These are phyloP conservation scores for Protosalanx chinensis DNA, from an alignment of 2,797 vertebrate genomes.

Conservation along the genomic window DNA sequence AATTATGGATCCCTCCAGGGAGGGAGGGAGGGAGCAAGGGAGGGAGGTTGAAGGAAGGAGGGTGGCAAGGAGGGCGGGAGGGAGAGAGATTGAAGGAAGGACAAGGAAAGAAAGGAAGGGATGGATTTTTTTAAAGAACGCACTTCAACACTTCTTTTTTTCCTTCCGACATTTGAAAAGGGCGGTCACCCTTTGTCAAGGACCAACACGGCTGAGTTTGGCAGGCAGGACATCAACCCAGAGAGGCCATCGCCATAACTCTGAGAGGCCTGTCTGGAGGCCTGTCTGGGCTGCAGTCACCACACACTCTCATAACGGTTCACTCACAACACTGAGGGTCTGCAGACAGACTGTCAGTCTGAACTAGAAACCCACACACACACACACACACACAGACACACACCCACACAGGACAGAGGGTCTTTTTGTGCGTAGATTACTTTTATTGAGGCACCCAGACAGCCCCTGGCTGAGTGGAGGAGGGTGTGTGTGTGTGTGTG, in stretches of 20 bases:
- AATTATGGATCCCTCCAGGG: neutral
- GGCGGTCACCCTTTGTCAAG: neutral
- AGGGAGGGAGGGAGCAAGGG: neutral
- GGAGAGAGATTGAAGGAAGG: neutral
- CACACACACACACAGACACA: neutral
- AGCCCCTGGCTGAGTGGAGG: neutral
- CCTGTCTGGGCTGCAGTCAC: neutral
- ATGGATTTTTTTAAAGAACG: neutral
- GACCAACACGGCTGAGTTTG: neutral
- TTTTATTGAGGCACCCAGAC: neutral
- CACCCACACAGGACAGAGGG: neutral
- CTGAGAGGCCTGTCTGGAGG: neutral
- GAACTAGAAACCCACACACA: neutral
- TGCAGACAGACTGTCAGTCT: neutral
- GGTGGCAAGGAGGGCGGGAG: neutral
- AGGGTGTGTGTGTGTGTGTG: no score
- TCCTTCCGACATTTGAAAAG: no score
- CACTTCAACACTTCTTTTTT: neutral
- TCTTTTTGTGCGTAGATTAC: constrained; percentile 4
- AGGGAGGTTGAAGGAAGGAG: neutral
- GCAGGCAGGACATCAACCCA: neutral
- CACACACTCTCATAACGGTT: neutral
- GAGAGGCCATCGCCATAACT: neutral
- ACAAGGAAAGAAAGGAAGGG: neutral
- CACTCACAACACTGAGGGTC: neutral